A percentile compares a stretch with the other conserved stretches of the same genome.
phyloP scores from a whole-genome alignment of 2,797 vertebrate genomes.

The Poeciliopsis presidionis region DNA sequence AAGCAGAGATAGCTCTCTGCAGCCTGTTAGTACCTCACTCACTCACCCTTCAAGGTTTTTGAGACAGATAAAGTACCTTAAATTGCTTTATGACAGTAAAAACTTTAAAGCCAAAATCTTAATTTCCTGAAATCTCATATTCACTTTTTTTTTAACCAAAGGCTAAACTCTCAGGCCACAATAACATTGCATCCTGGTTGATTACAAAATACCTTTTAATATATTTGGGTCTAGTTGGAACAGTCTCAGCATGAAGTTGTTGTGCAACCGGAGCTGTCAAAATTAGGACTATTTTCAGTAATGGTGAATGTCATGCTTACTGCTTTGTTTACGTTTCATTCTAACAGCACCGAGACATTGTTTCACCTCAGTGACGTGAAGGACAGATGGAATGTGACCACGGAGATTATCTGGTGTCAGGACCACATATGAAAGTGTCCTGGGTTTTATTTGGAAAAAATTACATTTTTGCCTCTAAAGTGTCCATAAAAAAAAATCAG shows the following conservation, averaged over 20 bases:
- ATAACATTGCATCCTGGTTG: background rate
- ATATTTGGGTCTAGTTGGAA: background rate
- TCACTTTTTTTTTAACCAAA: too few relatives aligned
- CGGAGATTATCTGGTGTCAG: background rate
- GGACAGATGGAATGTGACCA: background rate
- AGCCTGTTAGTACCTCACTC: background rate
- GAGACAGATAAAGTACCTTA: background rate
- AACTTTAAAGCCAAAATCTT: background rate
- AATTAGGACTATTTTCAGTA: background rate
- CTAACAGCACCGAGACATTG: background rate
- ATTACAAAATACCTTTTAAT: background rate
- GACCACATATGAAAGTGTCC: background rate
- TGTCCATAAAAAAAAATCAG: background rate
- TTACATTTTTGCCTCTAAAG: background rate
- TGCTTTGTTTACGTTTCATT: background rate
- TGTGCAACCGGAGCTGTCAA: background rate
- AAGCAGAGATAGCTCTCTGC: background rate
- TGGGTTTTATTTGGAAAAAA: background rate
- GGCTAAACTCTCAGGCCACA: background rate
- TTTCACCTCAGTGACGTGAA: background rate
- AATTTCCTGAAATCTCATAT: background rate
- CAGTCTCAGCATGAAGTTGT: background rate
- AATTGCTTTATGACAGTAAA: background rate
- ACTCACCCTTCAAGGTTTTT: background rate
- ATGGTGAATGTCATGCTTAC: background rate